phyloP scores from a whole-genome alignment of 1,140 invertebrate species.

The Mya arenaria region DNA sequence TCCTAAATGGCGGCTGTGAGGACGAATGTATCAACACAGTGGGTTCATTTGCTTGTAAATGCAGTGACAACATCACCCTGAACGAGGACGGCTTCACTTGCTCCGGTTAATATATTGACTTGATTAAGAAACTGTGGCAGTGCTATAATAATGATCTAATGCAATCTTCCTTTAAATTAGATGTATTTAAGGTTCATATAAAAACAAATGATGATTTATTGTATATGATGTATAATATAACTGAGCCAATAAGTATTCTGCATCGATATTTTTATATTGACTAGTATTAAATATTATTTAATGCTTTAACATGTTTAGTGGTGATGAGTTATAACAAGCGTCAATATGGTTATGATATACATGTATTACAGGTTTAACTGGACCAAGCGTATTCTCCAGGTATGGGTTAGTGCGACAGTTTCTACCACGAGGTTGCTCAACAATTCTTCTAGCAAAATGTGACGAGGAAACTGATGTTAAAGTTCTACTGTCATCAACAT shows the following conservation, averaged over 20 bases:
- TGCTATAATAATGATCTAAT: no score
- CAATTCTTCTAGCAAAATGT: constrained; percentile 2
- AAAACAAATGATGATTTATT: neutral
- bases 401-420: neutral
- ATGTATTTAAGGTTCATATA: neutral
- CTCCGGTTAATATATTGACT: no score
- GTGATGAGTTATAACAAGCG: no score
- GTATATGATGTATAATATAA: neutral
- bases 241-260: neutral
- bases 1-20: constrained; percentile 20
- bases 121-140: no score
- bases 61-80: neutral
- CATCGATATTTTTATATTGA: neutral
- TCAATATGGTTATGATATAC: no score
- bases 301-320: no score
- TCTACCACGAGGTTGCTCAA: constrained; percentile 23
- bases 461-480: neutral
- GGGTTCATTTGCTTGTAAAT: constrained; percentile 18
- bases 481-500: constrained; percentile 28
- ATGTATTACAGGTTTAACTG: no score
- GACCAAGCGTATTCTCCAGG: neutral
- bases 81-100: neutral
- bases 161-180: neutral
- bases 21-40: constrained; percentile 24
- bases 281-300: neutral